Conservation (phyloP, 2,113 vertebrate species). For the Entelurus aequoreus region DNA sequence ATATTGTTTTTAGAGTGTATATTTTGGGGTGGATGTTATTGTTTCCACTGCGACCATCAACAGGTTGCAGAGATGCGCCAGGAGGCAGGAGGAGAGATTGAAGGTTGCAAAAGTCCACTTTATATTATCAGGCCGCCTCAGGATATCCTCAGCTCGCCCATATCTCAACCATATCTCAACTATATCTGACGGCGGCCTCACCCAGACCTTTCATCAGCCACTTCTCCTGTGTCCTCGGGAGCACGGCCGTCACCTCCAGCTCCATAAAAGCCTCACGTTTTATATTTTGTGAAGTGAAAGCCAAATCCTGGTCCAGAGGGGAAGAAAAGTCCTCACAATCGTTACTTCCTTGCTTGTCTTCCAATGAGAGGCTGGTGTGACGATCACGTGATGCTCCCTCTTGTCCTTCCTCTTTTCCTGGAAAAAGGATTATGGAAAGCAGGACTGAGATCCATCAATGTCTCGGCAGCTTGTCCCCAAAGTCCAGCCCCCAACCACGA, state of each 20-base stretch:
- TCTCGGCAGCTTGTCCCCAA: too few species aligned
- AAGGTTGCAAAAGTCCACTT: slow-evolving; percentile 32
- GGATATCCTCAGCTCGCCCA: slow-evolving; percentile 22
- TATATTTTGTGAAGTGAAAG: slow-evolving; percentile 19
- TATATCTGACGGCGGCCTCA: slow-evolving; percentile 14
- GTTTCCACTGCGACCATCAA: neutral
- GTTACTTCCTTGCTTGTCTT: neutral
- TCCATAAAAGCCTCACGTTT: slow-evolving; percentile 39
- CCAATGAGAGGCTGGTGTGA: too few species aligned
- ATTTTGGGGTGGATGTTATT: too few species aligned
- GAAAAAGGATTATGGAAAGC: slow-evolving; percentile 63
- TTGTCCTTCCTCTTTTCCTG: slow-evolving; percentile 7
- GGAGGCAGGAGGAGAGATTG: slow-evolving; percentile 6
- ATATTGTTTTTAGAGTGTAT: too few species aligned
- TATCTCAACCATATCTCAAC: slow-evolving; percentile 41
- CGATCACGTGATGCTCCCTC: too few species aligned
- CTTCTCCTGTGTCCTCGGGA: slow-evolving; percentile 40
- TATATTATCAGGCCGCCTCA: slow-evolving; percentile 41
- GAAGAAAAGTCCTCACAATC: too few species aligned
- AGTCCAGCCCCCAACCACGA: neutral
- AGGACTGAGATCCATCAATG: slow-evolving; percentile 16
- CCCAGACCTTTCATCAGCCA: slow-evolving; percentile 42
- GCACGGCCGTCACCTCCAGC: slow-evolving; percentile 3
- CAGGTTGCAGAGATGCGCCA: slow-evolving; percentile 20
- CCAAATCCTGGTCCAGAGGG: neutral